phyloP scores from a whole-genome alignment of 2,113 vertebrate species.

The Alouatta palliata region DNA sequence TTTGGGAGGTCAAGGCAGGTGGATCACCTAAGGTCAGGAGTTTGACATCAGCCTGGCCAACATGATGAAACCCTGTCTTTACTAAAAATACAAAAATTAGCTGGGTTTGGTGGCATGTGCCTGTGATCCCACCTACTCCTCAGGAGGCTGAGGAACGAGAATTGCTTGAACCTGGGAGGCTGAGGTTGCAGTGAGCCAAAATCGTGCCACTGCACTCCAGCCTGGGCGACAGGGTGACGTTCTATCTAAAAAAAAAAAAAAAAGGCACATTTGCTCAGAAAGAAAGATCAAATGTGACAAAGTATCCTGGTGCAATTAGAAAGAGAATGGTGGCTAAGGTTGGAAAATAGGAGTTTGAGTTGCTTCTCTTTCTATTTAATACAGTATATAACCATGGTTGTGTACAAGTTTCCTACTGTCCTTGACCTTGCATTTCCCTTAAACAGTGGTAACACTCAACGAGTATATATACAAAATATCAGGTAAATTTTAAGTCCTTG shows the following conservation, averaged over 20 bases:
- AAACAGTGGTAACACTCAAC: background rate
- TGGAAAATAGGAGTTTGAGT: background rate
- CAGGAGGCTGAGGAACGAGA: no score
- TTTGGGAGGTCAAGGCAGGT: no score
- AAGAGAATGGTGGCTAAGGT: background rate
- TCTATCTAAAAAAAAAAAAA: background rate
- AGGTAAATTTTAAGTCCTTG: background rate
- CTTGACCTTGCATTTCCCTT: background rate
- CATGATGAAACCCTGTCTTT: no score
- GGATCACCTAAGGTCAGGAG: no score
- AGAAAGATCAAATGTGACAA: background rate
- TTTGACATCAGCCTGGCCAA: no score
- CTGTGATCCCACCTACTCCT: no score
- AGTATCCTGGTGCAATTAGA: background rate
- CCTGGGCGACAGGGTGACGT: no score
- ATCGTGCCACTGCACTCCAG: no score
- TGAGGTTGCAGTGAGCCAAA: no score
- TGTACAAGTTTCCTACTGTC: background rate
- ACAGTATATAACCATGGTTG: background rate
- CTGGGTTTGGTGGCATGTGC: no score
- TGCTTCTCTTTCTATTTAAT: background rate
- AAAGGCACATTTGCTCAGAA: slow-evolving; percentile 29
- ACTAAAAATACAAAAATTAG: no score
- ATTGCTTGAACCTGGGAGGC: no score
- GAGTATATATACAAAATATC: background rate